phyloP scores from a whole-genome alignment of 2,797 vertebrate genomes.

The Okamejei kenojei region DNA sequence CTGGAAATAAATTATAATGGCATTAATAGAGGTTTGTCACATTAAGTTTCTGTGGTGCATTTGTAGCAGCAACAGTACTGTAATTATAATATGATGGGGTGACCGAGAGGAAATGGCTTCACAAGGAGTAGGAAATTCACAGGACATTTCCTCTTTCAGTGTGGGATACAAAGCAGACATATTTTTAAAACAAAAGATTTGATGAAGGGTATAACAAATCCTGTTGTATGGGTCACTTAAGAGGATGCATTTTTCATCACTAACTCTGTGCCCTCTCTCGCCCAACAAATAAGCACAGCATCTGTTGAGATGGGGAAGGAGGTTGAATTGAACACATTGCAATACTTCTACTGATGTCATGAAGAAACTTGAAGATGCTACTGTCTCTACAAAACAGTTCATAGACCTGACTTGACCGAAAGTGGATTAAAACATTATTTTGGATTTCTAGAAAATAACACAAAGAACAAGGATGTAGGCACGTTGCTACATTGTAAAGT shows the following conservation, averaged over 20 bases:
- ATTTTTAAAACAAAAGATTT: too few species aligned
- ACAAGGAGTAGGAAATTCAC: conserved; percentile 33
- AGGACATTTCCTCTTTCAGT: background rate
- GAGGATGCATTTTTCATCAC: background rate
- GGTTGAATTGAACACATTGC: background rate
- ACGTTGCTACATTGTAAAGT: background rate
- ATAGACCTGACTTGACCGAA: background rate
- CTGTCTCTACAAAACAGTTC: background rate
- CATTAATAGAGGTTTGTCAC: background rate
- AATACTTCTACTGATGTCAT: background rate
- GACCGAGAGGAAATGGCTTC: background rate
- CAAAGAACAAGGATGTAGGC: background rate
- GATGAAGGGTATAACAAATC: background rate
- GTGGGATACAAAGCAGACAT: conserved; percentile 13
- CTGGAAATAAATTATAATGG: background rate
- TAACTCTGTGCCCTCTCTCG: too few species aligned
- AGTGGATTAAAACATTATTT: background rate
- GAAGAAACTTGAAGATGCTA: background rate
- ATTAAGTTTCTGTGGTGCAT: background rate
- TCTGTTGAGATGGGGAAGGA: background rate
- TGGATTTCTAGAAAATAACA: background rate
- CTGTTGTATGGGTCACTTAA: background rate
- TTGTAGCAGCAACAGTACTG: background rate
- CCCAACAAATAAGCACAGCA: background rate
- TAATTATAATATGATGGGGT: background rate